Percentiles rank a stretch among this genome's conserved stretches.
Evolutionary conservation across 2,888 invertebrate species (phyloP).

Genomic region (Rambutsinella grinnellia): DNA sequence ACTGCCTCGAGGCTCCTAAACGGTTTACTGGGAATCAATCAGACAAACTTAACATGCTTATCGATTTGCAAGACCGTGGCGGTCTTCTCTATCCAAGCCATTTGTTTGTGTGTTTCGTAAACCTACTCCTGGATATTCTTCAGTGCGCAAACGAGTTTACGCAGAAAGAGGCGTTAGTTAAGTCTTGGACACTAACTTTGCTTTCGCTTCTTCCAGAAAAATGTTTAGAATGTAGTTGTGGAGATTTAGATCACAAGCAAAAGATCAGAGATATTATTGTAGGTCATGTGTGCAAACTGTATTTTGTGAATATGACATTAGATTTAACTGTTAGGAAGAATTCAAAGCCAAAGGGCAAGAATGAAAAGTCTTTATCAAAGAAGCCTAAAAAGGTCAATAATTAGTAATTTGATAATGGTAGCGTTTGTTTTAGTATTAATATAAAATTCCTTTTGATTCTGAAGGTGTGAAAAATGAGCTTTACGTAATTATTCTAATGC

Average conservation of each 20-base stretch:
- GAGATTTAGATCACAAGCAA: not conserved
- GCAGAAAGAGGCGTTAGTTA: conserved; percentile 1
- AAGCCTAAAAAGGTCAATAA: too few species aligned
- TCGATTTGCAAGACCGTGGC: conserved; percentile 30
- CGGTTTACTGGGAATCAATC: not conserved
- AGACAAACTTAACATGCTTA: not conserved
- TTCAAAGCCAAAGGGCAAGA: too few species aligned
- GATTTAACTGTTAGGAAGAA: too few species aligned
- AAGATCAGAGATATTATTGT: not conserved
- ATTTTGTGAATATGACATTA: conserved; percentile 20
- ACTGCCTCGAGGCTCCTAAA: not conserved
- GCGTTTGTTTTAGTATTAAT: too few species aligned
- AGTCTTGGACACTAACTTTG: conserved; percentile 19
- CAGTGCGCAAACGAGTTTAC: not conserved
- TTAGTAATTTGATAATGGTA: too few species aligned
- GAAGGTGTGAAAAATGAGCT: too few species aligned
- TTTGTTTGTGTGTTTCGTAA: conserved; percentile 18
- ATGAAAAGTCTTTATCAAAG: too few species aligned
- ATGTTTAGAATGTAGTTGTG: conserved; percentile 4
- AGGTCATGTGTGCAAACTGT: conserved; percentile 3
- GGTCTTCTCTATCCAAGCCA: conserved; percentile 31
- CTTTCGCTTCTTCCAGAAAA: not conserved
- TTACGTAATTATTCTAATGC: too few species aligned
- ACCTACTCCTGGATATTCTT: conserved; percentile 7
- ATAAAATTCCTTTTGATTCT: too few species aligned